These are phyloP conservation scores for Acanthisitta chloris DNA, from an alignment of 2,113 vertebrate genomes.

Conservation along the genomic window DNA sequence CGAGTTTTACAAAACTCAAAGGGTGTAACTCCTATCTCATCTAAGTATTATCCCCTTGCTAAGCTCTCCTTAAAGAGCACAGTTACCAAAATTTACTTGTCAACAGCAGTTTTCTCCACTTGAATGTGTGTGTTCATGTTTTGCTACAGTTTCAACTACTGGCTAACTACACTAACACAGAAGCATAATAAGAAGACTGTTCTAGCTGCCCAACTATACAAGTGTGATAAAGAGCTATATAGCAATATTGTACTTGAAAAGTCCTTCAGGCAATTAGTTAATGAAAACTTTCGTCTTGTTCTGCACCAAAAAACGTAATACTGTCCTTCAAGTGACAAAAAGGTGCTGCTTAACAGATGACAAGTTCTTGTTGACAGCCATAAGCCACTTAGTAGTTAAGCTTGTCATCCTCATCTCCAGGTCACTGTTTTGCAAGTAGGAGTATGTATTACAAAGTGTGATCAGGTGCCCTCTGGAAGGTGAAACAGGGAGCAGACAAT, in stretches of 20 bases:
- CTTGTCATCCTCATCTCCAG: slow-evolving; percentile 9
- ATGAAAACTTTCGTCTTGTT: background rate
- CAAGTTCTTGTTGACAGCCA: background rate
- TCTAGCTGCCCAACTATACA: background rate
- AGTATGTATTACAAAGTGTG: background rate
- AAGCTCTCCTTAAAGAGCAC: background rate
- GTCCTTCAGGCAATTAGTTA: background rate
- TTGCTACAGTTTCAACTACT: background rate
- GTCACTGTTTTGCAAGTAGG: background rate
- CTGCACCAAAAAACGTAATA: background rate
- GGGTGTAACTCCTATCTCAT: background rate
- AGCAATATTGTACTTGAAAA: background rate
- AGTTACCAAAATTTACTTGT: background rate
- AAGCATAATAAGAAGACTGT: background rate
- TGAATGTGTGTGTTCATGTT: background rate
- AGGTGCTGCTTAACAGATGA: background rate
- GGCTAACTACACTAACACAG: background rate
- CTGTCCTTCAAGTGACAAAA: background rate
- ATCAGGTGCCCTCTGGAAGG: background rate
- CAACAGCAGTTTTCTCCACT: background rate
- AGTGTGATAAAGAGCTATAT: background rate
- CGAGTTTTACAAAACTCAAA: background rate
- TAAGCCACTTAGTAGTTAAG: slow-evolving; percentile 35
- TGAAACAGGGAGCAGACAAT: background rate
- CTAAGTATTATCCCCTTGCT: background rate